These are phyloP conservation scores for Pygocentrus nattereri DNA, from an alignment of 2,797 vertebrate species.

Conservation along the genomic window DNA sequence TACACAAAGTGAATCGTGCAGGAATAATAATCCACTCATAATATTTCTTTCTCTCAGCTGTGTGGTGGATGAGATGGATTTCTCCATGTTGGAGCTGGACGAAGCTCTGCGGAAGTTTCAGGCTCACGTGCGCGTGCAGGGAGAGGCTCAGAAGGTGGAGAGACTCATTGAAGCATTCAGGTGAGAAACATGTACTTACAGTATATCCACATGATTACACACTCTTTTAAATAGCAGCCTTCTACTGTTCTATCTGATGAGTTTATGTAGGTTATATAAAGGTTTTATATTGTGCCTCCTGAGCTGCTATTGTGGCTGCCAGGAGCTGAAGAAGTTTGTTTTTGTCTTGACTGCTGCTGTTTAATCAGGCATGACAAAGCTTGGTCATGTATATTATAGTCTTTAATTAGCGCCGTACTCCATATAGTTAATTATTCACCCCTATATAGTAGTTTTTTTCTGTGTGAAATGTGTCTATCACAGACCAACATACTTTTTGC, in stretches of 20 bases:
- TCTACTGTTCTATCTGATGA: not conserved
- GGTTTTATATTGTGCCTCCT: not conserved
- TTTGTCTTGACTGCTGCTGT: not conserved
- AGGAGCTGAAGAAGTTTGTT: not conserved
- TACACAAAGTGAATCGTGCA: not conserved
- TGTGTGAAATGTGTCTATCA: not conserved
- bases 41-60: constrained; percentile 78
- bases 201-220: constrained; percentile 42
- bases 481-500: constrained; percentile 4
- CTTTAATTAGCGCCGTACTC: constrained; percentile 1
- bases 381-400: not conserved
- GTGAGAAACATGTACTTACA: constrained; percentile 70
- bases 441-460: not conserved
- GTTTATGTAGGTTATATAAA: not conserved
- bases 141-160: constrained; percentile 98
- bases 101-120: constrained; percentile 99
- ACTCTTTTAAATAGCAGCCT: not conserved
- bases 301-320: not conserved
- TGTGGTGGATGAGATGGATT: constrained; percentile 99
- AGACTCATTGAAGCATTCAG: constrained; percentile 98
- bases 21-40: constrained; percentile 8
- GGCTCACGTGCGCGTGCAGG: constrained; percentile 97
- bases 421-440: not conserved
- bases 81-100: constrained; percentile 97
- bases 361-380: not conserved